phyloP scores from a whole-genome alignment of 2,797 vertebrate species.

The Alectoris magna region DNA sequence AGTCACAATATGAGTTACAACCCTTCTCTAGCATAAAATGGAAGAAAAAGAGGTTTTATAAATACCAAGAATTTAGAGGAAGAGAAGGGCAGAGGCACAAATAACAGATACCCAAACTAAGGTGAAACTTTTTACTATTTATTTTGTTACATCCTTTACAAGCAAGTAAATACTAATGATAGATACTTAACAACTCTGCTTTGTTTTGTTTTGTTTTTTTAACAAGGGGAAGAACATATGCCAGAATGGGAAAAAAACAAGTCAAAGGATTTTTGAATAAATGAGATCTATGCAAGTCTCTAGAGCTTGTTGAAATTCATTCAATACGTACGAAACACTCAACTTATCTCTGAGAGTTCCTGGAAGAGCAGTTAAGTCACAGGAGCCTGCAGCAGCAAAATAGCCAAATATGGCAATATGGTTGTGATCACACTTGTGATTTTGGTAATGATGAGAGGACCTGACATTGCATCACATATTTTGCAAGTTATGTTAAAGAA shows the following conservation, averaged over 20 bases:
- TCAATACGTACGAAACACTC: neutral
- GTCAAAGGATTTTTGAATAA: neutral
- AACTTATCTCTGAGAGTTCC: neutral
- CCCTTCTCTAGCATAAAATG: neutral
- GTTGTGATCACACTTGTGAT: accelerated
- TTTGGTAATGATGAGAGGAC: neutral
- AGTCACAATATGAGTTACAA: slow-evolving; percentile 15
- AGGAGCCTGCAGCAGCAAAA: neutral
- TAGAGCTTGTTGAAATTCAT: neutral
- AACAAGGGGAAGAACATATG: neutral
- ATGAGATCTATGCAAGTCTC: accelerated
- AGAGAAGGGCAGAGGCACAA: neutral
- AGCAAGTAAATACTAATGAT: neutral
- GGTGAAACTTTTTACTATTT: neutral
- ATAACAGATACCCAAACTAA: neutral
- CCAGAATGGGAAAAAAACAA: neutral
- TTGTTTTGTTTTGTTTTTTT: neutral
- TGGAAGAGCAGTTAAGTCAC: neutral
- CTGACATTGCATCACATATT: neutral
- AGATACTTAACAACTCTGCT: neutral
- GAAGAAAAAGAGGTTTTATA: slow-evolving; percentile 3
- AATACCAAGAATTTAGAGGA: neutral
- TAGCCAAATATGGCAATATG: neutral
- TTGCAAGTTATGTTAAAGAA: neutral
- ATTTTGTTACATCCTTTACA: neutral